These are phyloP conservation scores for Zhengitettix transpicula DNA, from an alignment of 2,888 invertebrate genomes.

Conservation along the genomic window DNA sequence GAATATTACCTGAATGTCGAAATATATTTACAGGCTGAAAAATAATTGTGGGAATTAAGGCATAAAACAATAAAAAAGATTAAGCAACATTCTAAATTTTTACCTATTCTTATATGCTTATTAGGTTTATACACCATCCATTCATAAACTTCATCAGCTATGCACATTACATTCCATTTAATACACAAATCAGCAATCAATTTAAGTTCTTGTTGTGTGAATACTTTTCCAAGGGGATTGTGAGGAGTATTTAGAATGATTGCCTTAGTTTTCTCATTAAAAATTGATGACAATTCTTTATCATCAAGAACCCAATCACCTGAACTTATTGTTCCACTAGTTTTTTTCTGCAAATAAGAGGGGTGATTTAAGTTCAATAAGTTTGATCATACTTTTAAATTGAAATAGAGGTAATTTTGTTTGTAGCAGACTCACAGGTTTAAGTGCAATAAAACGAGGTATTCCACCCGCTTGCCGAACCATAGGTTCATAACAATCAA, in stretches of 20 bases:
- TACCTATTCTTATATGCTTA: slow-evolving; percentile 81
- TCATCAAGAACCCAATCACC: slow-evolving; percentile 82
- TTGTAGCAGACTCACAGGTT: slow-evolving; percentile 44
- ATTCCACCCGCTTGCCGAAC: slow-evolving; percentile 73
- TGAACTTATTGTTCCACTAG: slow-evolving; percentile 40
- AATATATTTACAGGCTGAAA: too few species aligned
- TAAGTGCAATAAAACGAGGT: slow-evolving; percentile 72
- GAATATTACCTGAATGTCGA: too few species aligned
- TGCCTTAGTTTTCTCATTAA: slow-evolving; percentile 80
- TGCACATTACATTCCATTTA: slow-evolving; percentile 78
- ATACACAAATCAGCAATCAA: slow-evolving; percentile 76
- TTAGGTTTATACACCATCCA: slow-evolving; percentile 80
- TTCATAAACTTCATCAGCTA: slow-evolving; percentile 97
- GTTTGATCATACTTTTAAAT: neutral
- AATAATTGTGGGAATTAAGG: too few species aligned
- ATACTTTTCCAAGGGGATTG: slow-evolving; percentile 93
- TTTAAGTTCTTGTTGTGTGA: slow-evolving; percentile 46
- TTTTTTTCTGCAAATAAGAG: slow-evolving; percentile 24
- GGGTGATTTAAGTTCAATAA: neutral
- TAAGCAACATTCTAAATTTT: too few species aligned
- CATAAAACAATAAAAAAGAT: too few species aligned
- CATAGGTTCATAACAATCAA: slow-evolving; percentile 96
- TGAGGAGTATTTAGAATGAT: slow-evolving; percentile 95
- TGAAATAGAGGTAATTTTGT: too few species aligned
- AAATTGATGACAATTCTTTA: slow-evolving; percentile 58